Conservation (phyloP, 2,113 vertebrate genomes). For the Etheostoma cragini region DNA sequence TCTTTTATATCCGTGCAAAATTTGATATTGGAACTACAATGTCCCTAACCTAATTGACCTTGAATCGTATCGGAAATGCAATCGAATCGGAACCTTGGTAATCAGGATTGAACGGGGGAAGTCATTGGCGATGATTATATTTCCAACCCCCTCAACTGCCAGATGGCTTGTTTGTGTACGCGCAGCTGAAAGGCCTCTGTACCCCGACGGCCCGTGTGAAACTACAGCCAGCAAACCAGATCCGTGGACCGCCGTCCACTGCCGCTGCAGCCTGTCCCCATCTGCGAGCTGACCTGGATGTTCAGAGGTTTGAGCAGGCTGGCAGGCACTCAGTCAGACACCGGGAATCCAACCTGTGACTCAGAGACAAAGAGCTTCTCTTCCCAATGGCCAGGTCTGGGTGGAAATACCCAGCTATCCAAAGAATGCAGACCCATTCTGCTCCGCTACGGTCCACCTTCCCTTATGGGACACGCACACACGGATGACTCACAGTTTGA, state of each 20-base stretch:
- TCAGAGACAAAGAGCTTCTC: not conserved
- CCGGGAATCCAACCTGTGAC: slow-evolving; percentile 52
- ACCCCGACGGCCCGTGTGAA: slow-evolving; percentile 17
- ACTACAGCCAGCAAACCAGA: slow-evolving; percentile 21
- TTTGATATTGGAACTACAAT: no score
- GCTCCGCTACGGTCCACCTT: slow-evolving; percentile 38
- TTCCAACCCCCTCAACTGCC: no score
- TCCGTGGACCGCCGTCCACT: not conserved
- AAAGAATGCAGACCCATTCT: slow-evolving; percentile 56
- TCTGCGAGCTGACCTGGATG: slow-evolving; percentile 44
- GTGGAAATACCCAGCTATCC: slow-evolving; percentile 70
- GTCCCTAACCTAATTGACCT: no score
- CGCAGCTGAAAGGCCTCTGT: slow-evolving; percentile 13
- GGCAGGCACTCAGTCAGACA: slow-evolving; percentile 26
- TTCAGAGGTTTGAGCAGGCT: slow-evolving; percentile 22
- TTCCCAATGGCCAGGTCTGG: slow-evolving; percentile 30
- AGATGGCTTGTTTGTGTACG: no score
- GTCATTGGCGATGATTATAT: no score
- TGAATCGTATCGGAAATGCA: no score
- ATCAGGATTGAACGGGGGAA: no score
- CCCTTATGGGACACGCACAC: slow-evolving; percentile 43
- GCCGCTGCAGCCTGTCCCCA: slow-evolving; percentile 4
- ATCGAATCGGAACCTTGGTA: no score
- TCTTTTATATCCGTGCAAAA: no score
- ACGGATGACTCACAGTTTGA: slow-evolving; percentile 33